phyloP scores from a whole-genome alignment of 2,888 invertebrate species.

The Mesorhabditis spiculigera region DNA sequence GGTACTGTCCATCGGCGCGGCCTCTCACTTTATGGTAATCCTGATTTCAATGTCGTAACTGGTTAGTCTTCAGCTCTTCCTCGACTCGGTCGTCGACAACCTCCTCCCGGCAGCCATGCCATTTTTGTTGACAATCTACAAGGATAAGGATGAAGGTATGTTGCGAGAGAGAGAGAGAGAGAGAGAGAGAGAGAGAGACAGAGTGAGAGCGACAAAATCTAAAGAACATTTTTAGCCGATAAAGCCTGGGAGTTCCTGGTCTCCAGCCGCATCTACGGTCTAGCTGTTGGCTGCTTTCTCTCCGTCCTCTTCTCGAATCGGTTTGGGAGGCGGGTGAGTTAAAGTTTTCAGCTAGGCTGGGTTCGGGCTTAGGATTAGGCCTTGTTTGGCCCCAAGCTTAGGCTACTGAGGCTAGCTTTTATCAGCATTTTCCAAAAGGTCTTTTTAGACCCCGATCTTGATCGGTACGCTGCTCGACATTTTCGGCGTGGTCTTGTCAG shows the following conservation, averaged over 20 bases:
- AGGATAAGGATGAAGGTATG: slow-evolving; percentile 29
- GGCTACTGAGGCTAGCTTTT: neutral
- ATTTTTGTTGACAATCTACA: slow-evolving; percentile 37
- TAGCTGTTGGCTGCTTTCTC: slow-evolving; percentile 48
- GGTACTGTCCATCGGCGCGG: slow-evolving; percentile 45
- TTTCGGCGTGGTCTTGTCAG: slow-evolving; percentile 40
- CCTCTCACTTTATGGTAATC: slow-evolving; percentile 42
- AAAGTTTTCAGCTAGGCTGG: too few relatives aligned
- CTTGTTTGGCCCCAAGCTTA: too few relatives aligned
- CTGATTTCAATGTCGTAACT: neutral
- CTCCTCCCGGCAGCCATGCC: slow-evolving; percentile 45
- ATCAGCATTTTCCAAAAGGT: too few relatives aligned
- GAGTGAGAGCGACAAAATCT: too few relatives aligned
- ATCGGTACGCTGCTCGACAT: slow-evolving; percentile 40
- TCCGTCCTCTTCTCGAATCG: slow-evolving; percentile 36
- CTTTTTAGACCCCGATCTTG: slow-evolving; percentile 6
- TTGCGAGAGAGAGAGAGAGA: too few relatives aligned
- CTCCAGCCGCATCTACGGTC: slow-evolving; percentile 45
- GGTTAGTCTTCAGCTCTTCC: slow-evolving; percentile 33
- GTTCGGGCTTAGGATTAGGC: too few relatives aligned
- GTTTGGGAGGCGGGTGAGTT: slow-evolving; percentile 18
- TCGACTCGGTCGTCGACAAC: slow-evolving; percentile 54
- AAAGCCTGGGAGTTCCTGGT: slow-evolving; percentile 50
- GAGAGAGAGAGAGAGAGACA: too few relatives aligned
- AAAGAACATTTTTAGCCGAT: slow-evolving; percentile 37